Evolutionary conservation across 53 echinoderm and acorn worm species (phyloP).

Genomic region (Antedon mediterranea): DNA sequence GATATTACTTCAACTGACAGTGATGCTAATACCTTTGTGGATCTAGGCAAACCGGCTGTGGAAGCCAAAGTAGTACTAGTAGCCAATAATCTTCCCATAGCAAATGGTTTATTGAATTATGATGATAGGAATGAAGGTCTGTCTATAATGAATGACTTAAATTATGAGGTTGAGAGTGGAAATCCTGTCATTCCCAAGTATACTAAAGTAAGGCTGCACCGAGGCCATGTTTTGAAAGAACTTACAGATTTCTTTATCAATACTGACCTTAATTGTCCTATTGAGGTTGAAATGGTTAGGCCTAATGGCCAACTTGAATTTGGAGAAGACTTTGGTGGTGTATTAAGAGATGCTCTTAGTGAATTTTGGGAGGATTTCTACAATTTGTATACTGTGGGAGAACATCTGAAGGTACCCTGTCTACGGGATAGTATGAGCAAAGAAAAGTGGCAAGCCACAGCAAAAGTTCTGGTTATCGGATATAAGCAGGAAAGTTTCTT

Average conservation of each 20-base stretch:
- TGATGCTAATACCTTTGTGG: background rate
- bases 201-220: conserved; percentile 6
- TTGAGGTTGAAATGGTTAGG: conserved; percentile 14
- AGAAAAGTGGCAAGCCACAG: too few relatives aligned
- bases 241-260: too few relatives aligned
- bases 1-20: too few relatives aligned
- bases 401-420: conserved; percentile 22
- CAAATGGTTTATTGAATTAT: too few relatives aligned
- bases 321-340: conserved; percentile 8
- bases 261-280: too few relatives aligned
- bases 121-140: too few relatives aligned
- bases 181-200: background rate
- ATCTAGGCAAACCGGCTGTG: conserved; percentile 17
- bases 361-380: conserved; percentile 9
- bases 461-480: too few relatives aligned
- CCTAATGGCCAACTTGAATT: conserved; percentile 5
- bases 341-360: background rate
- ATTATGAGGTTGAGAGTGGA: background rate
- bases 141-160: background rate
- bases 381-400: background rate
- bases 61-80: conserved; percentile 4
- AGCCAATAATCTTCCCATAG: too few relatives aligned
- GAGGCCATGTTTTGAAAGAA: conserved; percentile 18
- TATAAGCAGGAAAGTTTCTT: too few relatives aligned
- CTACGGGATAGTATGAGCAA: conserved; percentile 15